A percentile compares a stretch with the other conserved stretches of the same genome.
Conservation (phyloP, 2,113 vertebrate species). For the Coryphaenoides rupestris region DNA sequence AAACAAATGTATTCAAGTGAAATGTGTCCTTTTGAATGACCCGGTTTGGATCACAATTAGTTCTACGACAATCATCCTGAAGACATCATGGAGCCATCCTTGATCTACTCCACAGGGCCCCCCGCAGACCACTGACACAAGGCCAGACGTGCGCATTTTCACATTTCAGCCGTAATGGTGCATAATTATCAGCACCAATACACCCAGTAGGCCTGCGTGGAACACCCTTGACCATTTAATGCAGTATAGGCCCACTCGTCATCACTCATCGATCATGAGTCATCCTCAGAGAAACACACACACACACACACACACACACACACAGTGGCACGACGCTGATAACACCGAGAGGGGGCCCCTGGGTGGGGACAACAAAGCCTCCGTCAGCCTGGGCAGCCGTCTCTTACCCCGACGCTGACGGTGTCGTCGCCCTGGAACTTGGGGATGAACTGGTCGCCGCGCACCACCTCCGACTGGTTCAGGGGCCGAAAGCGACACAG, state of each 20-base stretch:
- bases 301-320: no score
- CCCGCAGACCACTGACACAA: conserved; percentile 37
- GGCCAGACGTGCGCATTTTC: conserved; percentile 46
- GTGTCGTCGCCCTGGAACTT: conserved; percentile 84
- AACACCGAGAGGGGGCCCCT: conserved; percentile 39
- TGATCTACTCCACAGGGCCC: background rate
- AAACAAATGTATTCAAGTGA: background rate
- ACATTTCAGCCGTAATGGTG: conserved; percentile 1
- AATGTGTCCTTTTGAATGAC: background rate
- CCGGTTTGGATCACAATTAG: background rate
- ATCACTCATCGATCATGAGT: no score
- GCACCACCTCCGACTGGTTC: conserved; percentile 81
- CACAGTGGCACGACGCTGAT: no score
- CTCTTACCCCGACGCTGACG: conserved; percentile 78
- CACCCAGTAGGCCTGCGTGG: background rate
- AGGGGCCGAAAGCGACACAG: conserved; percentile 86
- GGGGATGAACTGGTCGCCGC: conserved; percentile 82
- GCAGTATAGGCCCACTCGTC: background rate
- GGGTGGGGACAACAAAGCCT: conserved; percentile 51
- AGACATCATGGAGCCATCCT: background rate
- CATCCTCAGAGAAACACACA: no score
- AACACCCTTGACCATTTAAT: background rate
- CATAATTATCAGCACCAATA: background rate
- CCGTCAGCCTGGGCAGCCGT: no score
- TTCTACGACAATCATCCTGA: background rate